Conservation (phyloP, 1,140 invertebrate species). For the Drosophila willistoni region DNA sequence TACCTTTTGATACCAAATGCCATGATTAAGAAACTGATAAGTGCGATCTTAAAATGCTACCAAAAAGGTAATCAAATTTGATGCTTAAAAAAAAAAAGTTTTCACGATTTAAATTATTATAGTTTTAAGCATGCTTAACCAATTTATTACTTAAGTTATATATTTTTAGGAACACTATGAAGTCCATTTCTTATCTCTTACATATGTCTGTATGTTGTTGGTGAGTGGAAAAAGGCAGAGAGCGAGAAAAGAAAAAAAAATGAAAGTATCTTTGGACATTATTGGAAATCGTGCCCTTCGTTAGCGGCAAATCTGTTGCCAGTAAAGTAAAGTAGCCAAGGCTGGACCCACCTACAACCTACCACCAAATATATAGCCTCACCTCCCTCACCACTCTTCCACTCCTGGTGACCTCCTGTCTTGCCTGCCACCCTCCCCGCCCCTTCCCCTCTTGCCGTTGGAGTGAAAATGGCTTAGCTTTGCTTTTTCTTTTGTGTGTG, state of each 20-base stretch:
- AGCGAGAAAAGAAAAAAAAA: not conserved
- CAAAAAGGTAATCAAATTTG: not conserved
- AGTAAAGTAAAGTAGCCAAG: conserved; percentile 60
- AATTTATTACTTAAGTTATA: too few relatives aligned
- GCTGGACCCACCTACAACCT: conserved; percentile 13
- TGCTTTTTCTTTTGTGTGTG: conserved; percentile 23
- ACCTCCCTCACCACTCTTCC: too few relatives aligned
- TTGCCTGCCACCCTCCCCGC: not conserved
- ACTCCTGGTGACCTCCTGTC: not conserved
- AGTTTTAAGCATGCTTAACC: too few relatives aligned
- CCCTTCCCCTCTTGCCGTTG: not conserved
- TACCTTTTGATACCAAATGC: not conserved
- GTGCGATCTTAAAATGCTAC: not conserved
- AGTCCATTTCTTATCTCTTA: too few relatives aligned
- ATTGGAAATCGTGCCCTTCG: conserved; percentile 77
- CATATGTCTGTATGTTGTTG: too few relatives aligned
- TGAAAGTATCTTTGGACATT: conserved; percentile 52
- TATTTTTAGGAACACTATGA: too few relatives aligned
- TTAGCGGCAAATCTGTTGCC: conserved; percentile 77
- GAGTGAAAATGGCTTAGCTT: conserved; percentile 16
- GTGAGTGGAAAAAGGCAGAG: not conserved
- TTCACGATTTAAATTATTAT: too few relatives aligned
- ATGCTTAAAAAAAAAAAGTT: not conserved
- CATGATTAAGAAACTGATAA: not conserved
- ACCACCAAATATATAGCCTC: not conserved